phyloP scores from a whole-genome alignment of 2,113 vertebrate genomes.

The Varanus salvator region DNA sequence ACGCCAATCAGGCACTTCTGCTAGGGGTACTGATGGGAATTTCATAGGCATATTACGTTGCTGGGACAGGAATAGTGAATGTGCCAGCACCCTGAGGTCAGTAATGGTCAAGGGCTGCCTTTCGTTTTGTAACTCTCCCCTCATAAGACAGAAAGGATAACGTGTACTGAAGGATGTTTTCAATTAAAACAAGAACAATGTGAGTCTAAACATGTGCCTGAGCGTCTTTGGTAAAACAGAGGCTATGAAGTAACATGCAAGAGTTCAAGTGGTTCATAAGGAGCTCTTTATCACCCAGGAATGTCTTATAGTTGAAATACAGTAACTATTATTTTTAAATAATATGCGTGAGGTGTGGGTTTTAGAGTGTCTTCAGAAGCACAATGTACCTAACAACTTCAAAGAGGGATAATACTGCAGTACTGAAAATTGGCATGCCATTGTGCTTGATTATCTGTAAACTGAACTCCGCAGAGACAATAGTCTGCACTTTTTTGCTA shows the following conservation, averaged over 20 bases:
- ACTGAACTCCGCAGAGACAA: conserved; percentile 16
- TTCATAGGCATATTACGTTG: not conserved
- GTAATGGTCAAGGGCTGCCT: not conserved
- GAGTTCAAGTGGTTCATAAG: conserved; percentile 9
- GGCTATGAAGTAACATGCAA: not conserved
- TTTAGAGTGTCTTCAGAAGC: conserved; percentile 8
- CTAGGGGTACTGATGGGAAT: not conserved
- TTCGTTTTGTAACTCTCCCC: conserved; percentile 13
- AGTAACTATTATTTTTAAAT: conserved; percentile 1
- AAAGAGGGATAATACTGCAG: conserved; percentile 21
- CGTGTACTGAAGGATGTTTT: conserved; percentile 22
- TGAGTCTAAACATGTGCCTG: conserved; percentile 2
- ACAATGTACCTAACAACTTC: not conserved
- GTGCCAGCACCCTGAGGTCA: not conserved
- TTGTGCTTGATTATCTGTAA: conserved; percentile 25
- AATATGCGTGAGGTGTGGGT: not conserved
- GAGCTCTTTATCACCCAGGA: not conserved
- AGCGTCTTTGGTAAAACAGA: not conserved
- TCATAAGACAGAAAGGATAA: not conserved
- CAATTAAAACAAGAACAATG: conserved; percentile 31
- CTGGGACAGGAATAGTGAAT: not conserved
- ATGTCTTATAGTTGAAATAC: not conserved
- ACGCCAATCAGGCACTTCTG: not conserved
- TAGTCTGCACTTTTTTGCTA: conserved; percentile 2
- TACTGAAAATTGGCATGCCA: conserved; percentile 1